Conservation (phyloP, 1,140 invertebrate genomes). For the Mercenaria mercenaria region DNA sequence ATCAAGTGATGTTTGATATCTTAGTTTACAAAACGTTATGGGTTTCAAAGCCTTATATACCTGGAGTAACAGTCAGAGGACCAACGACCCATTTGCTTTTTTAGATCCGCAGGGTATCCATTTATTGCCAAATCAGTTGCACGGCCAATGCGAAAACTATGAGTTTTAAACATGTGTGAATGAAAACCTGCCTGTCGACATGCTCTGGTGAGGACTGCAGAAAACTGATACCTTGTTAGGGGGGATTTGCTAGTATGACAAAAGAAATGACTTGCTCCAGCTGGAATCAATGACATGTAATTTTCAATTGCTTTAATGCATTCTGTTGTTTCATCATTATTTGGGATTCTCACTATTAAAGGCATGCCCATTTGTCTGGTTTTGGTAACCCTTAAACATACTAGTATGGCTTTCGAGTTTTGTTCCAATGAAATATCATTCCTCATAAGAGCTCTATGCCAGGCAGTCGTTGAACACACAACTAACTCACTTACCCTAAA, state of each 20-base stretch:
- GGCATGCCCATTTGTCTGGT: conserved; percentile 12
- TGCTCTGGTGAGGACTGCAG: background rate
- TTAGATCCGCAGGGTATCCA: background rate
- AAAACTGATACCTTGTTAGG: background rate
- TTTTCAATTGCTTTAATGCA: too few species aligned
- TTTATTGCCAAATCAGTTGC: background rate
- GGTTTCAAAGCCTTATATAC: too few species aligned
- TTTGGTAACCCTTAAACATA: conserved; percentile 8
- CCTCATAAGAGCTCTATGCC: background rate
- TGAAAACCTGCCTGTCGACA: background rate
- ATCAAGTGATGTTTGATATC: background rate
- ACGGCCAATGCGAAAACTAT: conserved; percentile 31
- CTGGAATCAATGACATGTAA: too few species aligned
- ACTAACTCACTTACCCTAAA: conserved; percentile 31
- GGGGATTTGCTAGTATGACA: background rate
- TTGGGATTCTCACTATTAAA: background rate
- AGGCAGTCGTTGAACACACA: background rate
- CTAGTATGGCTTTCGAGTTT: background rate
- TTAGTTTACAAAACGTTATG: background rate
- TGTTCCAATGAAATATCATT: background rate
- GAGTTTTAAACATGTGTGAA: background rate
- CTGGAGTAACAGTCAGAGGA: too few species aligned
- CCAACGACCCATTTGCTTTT: background rate
- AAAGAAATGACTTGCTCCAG: too few species aligned
- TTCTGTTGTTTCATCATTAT: background rate